Percentiles rank a stretch among this genome's conserved stretches.
phyloP scores from a whole-genome alignment of 1,140 invertebrate genomes.

The Papilio polytes region DNA sequence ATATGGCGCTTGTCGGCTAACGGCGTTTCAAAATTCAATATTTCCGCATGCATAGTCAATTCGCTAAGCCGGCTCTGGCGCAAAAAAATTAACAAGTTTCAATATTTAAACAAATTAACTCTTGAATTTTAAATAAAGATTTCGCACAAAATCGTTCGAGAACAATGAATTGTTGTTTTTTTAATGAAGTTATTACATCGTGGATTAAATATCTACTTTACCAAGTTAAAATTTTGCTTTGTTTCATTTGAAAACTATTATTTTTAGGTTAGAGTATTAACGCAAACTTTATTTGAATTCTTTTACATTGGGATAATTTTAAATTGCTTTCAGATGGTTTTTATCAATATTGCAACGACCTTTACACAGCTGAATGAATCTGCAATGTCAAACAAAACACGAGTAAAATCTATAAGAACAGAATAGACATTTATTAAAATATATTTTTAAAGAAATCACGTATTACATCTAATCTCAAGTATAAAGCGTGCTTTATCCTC shows the following conservation, averaged over 20 bases:
- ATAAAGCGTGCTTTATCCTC: background rate
- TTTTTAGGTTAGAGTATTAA: background rate
- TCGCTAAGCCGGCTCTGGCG: slow-evolving; percentile 5
- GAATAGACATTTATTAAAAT: too few relatives aligned
- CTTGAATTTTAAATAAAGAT: slow-evolving; percentile 2
- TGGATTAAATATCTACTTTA: background rate
- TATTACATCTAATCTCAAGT: background rate
- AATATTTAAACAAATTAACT: slow-evolving; percentile 21
- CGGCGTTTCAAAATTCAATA: slow-evolving; percentile 17
- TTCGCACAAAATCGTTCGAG: background rate
- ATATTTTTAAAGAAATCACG: background rate
- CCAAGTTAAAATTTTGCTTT: background rate
- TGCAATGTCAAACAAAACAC: too few relatives aligned
- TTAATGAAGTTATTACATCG: background rate
- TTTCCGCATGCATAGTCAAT: slow-evolving; percentile 36
- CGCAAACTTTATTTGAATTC: too few relatives aligned
- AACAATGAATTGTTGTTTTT: background rate
- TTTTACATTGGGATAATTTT: too few relatives aligned
- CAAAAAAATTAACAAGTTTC: slow-evolving; percentile 1
- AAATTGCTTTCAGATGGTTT: too few relatives aligned
- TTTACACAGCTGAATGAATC: too few relatives aligned
- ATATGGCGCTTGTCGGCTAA: background rate
- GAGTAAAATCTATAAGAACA: background rate
- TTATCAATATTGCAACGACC: background rate
- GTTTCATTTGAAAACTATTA: background rate